phyloP scores from a whole-genome alignment of 2,888 invertebrate genomes.

The Ophion obscuratus region DNA sequence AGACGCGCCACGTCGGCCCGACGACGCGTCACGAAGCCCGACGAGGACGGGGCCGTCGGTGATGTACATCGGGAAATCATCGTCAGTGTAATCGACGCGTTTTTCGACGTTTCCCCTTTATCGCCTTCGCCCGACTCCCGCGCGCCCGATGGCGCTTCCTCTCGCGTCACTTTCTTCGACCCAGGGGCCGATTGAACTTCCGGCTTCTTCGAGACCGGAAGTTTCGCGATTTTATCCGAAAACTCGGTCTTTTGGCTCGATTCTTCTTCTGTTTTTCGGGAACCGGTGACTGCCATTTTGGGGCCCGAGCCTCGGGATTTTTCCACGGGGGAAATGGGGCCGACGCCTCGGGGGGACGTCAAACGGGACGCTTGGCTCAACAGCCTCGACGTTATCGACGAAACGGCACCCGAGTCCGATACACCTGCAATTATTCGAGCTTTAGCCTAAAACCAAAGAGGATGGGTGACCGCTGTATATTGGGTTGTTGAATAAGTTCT shows the following conservation, averaged over 20 bases:
- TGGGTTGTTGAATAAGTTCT: no score
- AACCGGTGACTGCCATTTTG: slow-evolving; percentile 62
- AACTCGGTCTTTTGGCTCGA: slow-evolving; percentile 45
- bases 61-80: slow-evolving; percentile 92
- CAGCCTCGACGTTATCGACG: slow-evolving; percentile 74
- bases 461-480: background rate
- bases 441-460: background rate
- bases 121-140: slow-evolving; percentile 63
- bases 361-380: slow-evolving; percentile 66
- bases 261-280: slow-evolving; percentile 69
- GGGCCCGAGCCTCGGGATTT: slow-evolving; percentile 69
- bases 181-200: background rate
- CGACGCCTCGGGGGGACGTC: slow-evolving; percentile 70
- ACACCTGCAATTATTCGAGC: slow-evolving; percentile 69
- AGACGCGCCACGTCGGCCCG: slow-evolving; percentile 90
- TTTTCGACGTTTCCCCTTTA: slow-evolving; percentile 46
- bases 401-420: slow-evolving; percentile 73
- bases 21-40: slow-evolving; percentile 87
- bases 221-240: slow-evolving; percentile 6
- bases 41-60: slow-evolving; percentile 89
- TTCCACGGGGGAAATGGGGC: slow-evolving; percentile 73
- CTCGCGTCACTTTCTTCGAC: slow-evolving; percentile 60
- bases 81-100: slow-evolving; percentile 84
- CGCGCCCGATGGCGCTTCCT: slow-evolving; percentile 56
- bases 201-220: background rate